Conservation (phyloP, 2,113 vertebrate species). For the Cepphus grylle region DNA sequence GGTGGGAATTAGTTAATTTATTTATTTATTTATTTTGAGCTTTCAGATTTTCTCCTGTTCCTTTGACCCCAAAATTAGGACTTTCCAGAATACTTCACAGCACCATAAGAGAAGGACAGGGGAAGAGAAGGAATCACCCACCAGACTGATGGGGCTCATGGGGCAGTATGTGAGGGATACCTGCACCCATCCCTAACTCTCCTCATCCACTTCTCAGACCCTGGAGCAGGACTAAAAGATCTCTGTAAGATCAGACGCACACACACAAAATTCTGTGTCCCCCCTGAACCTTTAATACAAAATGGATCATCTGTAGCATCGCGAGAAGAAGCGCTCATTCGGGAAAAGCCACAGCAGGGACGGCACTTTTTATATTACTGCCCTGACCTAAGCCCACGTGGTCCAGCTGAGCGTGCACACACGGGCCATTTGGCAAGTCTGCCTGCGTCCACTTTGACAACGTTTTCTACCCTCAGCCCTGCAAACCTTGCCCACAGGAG, state of each 20-base stretch:
- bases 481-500: not conserved
- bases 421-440: not conserved
- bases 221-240: not conserved
- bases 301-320: not conserved
- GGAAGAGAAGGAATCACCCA: not conserved
- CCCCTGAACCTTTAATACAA: not conserved
- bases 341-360: not conserved
- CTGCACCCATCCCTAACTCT: not conserved
- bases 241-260: not conserved
- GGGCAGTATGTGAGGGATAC: not conserved
- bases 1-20: not conserved
- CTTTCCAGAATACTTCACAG: not conserved
- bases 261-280: not conserved
- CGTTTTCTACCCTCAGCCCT: not conserved
- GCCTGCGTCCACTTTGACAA: not conserved
- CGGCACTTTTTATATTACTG: not conserved
- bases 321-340: fast-evolving
- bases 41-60: not conserved
- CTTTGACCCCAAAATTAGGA: not conserved
- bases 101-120: not conserved
- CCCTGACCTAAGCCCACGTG: fast-evolving
- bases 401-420: not conserved
- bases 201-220: not conserved
- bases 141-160: not conserved
- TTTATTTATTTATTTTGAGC: not conserved